Evolutionary conservation across 2,113 vertebrate genomes (phyloP), one percentile per base, ranked within the genome.

Genomic region (Dromas ardeola): DNA sequence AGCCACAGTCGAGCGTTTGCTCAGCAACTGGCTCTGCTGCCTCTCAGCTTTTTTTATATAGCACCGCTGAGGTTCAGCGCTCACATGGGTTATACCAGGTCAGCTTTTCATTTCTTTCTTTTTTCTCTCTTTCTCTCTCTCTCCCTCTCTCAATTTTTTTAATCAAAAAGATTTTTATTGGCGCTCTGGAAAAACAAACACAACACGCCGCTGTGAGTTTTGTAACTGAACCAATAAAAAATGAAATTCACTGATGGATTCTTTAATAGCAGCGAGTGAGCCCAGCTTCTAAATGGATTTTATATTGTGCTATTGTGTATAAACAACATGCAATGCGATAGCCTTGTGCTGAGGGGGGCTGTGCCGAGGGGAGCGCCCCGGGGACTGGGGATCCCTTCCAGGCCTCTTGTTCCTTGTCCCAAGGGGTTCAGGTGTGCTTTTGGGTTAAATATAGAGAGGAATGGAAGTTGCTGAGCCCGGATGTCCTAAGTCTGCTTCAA

Each of bases 151-250:
- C 59, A 8, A 16, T 55, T 76, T 72, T 79, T 91, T 91, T 92
- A 87, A 95, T 96, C 90, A 94, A 86, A 94, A 95, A 93, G 59
- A 6, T 40, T 97, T 95, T 94, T 94, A 96, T 95, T 97, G 86
- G 80, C n/a, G 63, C 81, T 93, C 59, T 95, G 91, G 89, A 93
- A 93, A 90, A 94, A 91, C 72, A 96, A 97, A 93, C 16, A 36
- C 40, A 55, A 86, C 58, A 29, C n/a, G 18, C 59, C 7, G 8
- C 80, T 96, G 49, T 38, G 82, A 86, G 34, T 92, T 78, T 81
- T 91, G 49, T 83, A 93, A 93, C 72, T 63, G 50, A 88, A 76
- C 55, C 50, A 95, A 93, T 94, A 77, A 95, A 97, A 96, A 93
- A 87, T 86, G 53, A 95, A 86, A 94, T 85, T 85, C 58, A 69